Base-by-base conservation (phyloP, 2,797 vertebrate species). In the Tadarida brasiliensis region DNA sequence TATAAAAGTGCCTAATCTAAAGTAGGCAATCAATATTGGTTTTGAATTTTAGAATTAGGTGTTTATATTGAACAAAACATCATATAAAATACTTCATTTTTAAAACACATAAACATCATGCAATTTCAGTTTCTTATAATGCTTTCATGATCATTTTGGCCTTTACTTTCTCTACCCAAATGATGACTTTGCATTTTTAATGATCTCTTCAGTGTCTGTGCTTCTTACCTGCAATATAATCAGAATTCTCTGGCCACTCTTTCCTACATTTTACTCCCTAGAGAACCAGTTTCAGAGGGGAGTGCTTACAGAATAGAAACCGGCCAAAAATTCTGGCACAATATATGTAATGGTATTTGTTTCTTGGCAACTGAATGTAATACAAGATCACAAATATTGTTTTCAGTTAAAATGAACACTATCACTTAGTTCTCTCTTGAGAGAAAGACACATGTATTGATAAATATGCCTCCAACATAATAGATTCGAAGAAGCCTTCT, bases 381-480 rank as follows among this genome's bases (percentile, higher is more conserved):
- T 95, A 65, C 24, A 68, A 49, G 19, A 74, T 59, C 17, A 80
- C 28, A 33, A 54, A 83, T 59, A 39, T 7, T 78, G 47, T 83
- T 35, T 86, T 65, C 63, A 54, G 35, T 86, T 73, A 85, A 70
- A 12, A 49, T 47, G 11, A 44, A 11, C 24, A 14, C 7, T 7
- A n/a, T 30, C 19, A 35, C n/a, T 67, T 68, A 87, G 7, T 2
- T 44, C 24, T 87, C n/a, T 81, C 19, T 39, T 57, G 57, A 86
- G 22, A 83, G 6, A 71, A 17, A 92, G 44, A 65, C 19, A 90
- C 7, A 49, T 9, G 5, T 70, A 81, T 26, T 68, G 33, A 92
- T 51, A 83, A 81, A 74, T 83, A 68, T 24, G 22, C 57, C 87
- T 93, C 77, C 33, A 56, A 83, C 80, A 86, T 73, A 65, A 71